These are phyloP conservation scores for Phyllostomus hastatus DNA, from an alignment of 2,113 vertebrate species.

Conservation along the genomic window DNA sequence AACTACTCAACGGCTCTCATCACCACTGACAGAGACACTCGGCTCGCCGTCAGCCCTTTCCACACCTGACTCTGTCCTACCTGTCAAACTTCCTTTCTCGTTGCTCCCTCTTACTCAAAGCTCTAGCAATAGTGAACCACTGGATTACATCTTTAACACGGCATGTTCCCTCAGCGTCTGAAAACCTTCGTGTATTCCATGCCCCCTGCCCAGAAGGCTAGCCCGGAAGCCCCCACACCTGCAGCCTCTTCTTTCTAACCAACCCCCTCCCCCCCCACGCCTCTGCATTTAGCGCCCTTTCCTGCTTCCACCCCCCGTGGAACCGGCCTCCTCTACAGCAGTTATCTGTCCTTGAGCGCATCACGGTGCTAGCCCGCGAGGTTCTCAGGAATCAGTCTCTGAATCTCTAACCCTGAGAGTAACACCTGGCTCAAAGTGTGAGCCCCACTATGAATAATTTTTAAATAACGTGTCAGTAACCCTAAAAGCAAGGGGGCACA, in stretches of 20 bases:
- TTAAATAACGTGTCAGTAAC: neutral
- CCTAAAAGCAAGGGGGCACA: neutral
- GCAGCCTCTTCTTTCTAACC: neutral
- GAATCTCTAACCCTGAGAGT: neutral
- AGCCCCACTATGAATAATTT: neutral
- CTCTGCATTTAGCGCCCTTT: neutral
- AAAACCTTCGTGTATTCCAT: neutral
- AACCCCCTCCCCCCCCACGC: neutral
- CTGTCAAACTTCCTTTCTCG: neutral
- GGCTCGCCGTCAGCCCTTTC: neutral
- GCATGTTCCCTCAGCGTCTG: neutral
- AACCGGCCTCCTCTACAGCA: neutral
- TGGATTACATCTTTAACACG: neutral
- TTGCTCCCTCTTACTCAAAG: neutral
- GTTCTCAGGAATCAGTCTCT: neutral
- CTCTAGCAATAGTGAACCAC: neutral
- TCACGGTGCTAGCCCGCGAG: too few species aligned
- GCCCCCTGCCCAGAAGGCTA: neutral
- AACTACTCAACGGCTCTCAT: neutral
- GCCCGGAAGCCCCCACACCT: neutral
- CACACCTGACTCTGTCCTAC: neutral
- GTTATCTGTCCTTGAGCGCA: neutral
- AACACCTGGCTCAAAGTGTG: neutral
- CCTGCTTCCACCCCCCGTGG: neutral
- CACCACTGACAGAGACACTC: neutral